Conservation (phyloP, 2,888 invertebrate genomes). For the Leucozona laternaria region DNA sequence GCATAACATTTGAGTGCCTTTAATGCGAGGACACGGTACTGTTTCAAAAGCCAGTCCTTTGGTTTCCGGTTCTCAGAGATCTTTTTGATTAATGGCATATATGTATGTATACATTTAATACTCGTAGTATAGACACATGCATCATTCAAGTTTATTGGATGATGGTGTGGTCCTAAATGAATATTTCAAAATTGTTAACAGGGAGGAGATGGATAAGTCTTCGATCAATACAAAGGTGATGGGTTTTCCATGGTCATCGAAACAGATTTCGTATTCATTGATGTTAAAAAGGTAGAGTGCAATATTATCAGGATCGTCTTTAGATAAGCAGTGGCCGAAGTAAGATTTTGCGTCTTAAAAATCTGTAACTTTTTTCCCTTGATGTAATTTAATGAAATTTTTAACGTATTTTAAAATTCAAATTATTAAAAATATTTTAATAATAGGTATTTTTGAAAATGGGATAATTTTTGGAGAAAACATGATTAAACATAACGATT, state of each 20-base stretch:
- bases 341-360: too few relatives aligned
- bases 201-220: neutral
- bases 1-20: neutral
- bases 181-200: conserved; percentile 54
- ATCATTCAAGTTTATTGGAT: neutral
- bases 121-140: neutral
- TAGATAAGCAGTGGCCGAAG: too few relatives aligned
- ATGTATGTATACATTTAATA: neutral
- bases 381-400: too few relatives aligned
- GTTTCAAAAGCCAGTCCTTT: conserved; percentile 29
- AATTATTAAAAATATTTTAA: too few relatives aligned
- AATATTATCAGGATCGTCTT: too few relatives aligned
- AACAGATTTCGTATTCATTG: neutral
- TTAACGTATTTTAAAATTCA: too few relatives aligned
- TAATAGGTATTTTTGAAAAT: too few relatives aligned
- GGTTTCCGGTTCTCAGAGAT: conserved; percentile 33
- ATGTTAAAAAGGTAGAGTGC: neutral
- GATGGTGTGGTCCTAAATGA: conserved; percentile 29
- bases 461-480: too few relatives aligned
- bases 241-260: neutral
- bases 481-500: too few relatives aligned
- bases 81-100: conserved; percentile 45
- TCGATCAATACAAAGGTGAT: neutral
- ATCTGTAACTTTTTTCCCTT: too few relatives aligned
- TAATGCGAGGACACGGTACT: conserved; percentile 14